Conservation (phyloP, 1,140 invertebrate genomes). For the Mercenaria mercenaria region DNA sequence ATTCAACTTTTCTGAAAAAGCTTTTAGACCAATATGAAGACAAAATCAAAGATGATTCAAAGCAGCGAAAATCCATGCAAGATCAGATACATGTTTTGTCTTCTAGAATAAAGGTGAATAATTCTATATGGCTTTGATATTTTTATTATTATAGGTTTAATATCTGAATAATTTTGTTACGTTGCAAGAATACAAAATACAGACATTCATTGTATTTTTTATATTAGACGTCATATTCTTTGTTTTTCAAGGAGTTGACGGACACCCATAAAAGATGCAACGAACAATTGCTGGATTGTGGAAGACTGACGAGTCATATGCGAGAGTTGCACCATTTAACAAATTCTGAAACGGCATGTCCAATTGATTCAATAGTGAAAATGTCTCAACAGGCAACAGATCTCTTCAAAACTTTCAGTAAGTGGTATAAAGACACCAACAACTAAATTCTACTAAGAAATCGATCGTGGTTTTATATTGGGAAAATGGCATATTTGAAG, state of each 20-base stretch:
- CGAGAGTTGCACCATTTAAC: neutral
- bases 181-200: neutral
- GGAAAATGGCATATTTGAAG: no score
- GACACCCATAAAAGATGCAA: neutral
- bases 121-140: no score
- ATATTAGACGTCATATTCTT: neutral
- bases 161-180: no score
- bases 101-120: neutral
- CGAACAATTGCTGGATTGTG: neutral
- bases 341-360: neutral
- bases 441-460: no score
- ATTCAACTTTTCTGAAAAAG: neutral
- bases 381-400: neutral
- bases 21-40: neutral
- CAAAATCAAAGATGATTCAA: neutral
- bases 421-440: no score
- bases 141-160: no score
- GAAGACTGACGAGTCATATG: neutral
- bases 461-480: no score
- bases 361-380: neutral
- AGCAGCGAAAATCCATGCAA: neutral
- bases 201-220: no score
- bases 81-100: neutral
- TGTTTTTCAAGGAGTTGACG: neutral
- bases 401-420: neutral